Evolutionary conservation across 2,888 invertebrate species (phyloP), one percentile per base, ranked within the genome.

Genomic region (Teleogryllus oceanicus): DNA sequence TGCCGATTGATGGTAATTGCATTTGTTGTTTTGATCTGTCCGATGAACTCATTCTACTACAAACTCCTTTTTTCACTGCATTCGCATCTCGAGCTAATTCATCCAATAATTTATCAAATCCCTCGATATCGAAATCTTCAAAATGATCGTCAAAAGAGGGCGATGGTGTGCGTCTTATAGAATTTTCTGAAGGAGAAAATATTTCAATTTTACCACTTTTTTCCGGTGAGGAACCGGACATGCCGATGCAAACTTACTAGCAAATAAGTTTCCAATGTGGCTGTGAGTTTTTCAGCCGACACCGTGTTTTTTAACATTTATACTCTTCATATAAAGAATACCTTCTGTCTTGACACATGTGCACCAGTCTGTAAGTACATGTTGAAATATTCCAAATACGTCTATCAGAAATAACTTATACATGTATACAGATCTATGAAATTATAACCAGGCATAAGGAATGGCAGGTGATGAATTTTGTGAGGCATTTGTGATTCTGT

Each of bases 41-140:
- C 8, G 37, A 37, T 8, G 37, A 37, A 8, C 8, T 37, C 37
- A 37, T 37, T 37, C 37, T 37, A 37, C 37, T 37, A 37, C 37
- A 37, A 5, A 37, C 37, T 37, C 37, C 37, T 37, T 37, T 37
- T 5, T 37, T 37, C 37, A 37, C 37, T 37, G 37, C 37, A 62
- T 62, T 62, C 10, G 13, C 62, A 62, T 62, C 62, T n/a, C n/a
- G 62, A 62, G 62, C n/a, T 62, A 62, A 62, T 62, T 62, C 62
- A 62, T 62, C 62, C n/a, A 62, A 62, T 62, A 62, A 62, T n/a
- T 62, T 62, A 62, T 62, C 62, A 16, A 62, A 62, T 18, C 62
- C n/a, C 13, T 62, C 62, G 13, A 62, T 62, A 62, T 62, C 62
- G n/a, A 62, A 62, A 62, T 62, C 62, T 62, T 62, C 62, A 62